A percentile compares a stretch with the other conserved stretches of the same genome.
phyloP scores from a whole-genome alignment of 2,888 invertebrate species.

The Ennomos quercinarius region DNA sequence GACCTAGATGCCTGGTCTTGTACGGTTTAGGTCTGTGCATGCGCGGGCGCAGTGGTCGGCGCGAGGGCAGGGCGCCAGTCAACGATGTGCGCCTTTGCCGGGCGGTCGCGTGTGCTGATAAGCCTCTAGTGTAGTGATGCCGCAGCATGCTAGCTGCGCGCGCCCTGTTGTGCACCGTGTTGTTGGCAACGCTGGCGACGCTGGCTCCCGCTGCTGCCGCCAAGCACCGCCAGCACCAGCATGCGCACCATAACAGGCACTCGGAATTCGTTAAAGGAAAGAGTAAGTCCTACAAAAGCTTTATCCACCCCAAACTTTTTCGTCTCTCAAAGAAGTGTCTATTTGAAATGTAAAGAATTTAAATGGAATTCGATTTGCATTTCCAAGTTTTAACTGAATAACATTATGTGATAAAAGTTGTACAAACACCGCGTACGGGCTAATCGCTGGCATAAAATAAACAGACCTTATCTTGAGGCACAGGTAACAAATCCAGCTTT shows the following conservation, averaged over 20 bases:
- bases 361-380: no score
- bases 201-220: constrained; percentile 61
- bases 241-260: constrained; percentile 67
- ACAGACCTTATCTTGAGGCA: constrained; percentile 73
- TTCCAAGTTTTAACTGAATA: no score
- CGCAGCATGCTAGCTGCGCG: constrained; percentile 80
- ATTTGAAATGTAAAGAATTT: no score
- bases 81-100: constrained; percentile 76
- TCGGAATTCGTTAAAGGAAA: constrained; percentile 92
- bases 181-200: constrained; percentile 64
- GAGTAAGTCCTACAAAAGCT: constrained; percentile 85
- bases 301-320: constrained; percentile 4
- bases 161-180: constrained; percentile 74
- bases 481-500: constrained; percentile 60
- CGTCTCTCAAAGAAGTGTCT: no score
- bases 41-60: constrained; percentile 71
- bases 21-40: constrained; percentile 55
- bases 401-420: constrained; percentile 24
- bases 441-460: constrained; percentile 71
- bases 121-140: constrained; percentile 65
- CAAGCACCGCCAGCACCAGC: constrained; percentile 62
- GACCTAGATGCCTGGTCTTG: constrained; percentile 45
- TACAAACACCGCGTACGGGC: constrained; percentile 50
- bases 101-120: constrained; percentile 64
- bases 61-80: constrained; percentile 70